Conservation (phyloP, 2,797 vertebrate genomes). For the Peromyscus melanophrys region DNA sequence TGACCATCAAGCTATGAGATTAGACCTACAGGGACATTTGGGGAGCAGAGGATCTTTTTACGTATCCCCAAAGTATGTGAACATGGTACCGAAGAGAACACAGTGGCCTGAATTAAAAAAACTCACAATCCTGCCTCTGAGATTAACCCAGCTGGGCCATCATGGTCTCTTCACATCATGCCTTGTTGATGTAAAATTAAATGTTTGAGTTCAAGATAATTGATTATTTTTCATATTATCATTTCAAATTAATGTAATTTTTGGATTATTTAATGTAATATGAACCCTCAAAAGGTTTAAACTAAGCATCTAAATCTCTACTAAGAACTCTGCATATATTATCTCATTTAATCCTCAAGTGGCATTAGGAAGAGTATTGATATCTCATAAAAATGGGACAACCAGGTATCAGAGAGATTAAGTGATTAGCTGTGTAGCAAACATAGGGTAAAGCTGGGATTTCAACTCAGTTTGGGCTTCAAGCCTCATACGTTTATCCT, state of each 20-base stretch:
- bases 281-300: conserved; percentile 41
- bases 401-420: conserved; percentile 17
- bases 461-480: conserved; percentile 52
- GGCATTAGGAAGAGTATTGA: conserved; percentile 31
- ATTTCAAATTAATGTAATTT: conserved; percentile 59
- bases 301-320: conserved; percentile 50
- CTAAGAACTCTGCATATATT: conserved; percentile 22
- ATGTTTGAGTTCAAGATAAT: conserved; percentile 41
- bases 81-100: neutral
- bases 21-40: neutral
- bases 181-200: neutral
- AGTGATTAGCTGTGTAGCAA: conserved; percentile 23
- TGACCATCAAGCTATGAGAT: neutral
- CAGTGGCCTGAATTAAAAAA: neutral
- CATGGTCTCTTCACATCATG: neutral
- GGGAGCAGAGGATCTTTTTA: neutral
- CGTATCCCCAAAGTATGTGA: neutral
- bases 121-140: neutral
- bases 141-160: neutral
- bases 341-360: conserved; percentile 58
- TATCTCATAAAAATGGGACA: conserved; percentile 64
- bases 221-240: conserved; percentile 46
- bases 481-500: neutral
- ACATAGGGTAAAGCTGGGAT: neutral
- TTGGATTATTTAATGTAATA: conserved; percentile 34